Base-by-base conservation (phyloP, 92 coral and sea anemone species). In the Desmophyllum pertusum region DNA sequence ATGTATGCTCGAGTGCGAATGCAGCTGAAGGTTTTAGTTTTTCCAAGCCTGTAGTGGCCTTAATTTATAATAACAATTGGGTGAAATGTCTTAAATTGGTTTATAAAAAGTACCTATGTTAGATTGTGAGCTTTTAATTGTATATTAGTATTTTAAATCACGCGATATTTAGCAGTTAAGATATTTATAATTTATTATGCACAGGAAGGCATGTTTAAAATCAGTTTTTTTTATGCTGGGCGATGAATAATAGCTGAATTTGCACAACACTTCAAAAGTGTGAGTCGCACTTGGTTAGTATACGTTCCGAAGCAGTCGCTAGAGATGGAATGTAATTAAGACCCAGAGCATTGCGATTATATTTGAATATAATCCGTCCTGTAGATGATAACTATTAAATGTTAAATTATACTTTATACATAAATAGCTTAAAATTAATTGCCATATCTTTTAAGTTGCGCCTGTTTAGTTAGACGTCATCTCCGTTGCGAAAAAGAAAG, bases 141-240 rank as follows among this genome's bases (percentile, higher is more conserved):
- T 73, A 73, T 82, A 71, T 30, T 82, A 38, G 39, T 82, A 55
- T 82, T 82, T 82, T 82, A 72, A 82, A 81, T n/a, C 25, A 71
- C 42, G 66, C 35, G 18, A 18, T 53, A 72, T 82, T 72, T 71
- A 82, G 86, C 72, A 48, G 59, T 41, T 71, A 31, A 71, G 18
- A 41, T 82, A 82, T 82, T 82, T 82, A 82, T 82, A n/a, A n/a
- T n/a, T n/a, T n/a, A 55, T 50, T 71, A 31, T 2, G n/a, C 70
- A 17, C 78, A 40, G 43, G 61, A 8, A 42, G 51, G 45, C 33
- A 41, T 81, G 85, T 53, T 38, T 70, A 6, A 42, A 57, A 36
- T 69, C 76, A 27, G 36, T 18, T 14, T 50, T 18, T 14, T 50
- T 38, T 51, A 18, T 53, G 65, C 53, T 7, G 11, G 5, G 50